Conservation (phyloP, 2,113 vertebrate genomes). For the Rallus limicola region DNA sequence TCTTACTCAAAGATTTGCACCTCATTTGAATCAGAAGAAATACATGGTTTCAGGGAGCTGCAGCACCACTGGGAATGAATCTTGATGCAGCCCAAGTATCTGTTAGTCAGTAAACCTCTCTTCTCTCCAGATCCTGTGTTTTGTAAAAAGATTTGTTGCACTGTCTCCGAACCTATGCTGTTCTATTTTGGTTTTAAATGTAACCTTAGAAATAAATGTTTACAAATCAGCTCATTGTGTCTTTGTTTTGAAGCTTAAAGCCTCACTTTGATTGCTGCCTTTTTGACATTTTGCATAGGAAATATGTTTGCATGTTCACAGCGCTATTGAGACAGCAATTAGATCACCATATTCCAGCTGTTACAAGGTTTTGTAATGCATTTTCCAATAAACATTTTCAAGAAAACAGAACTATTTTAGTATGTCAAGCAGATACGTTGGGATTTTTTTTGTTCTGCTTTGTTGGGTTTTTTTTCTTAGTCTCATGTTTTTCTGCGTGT, state of each 20-base stretch:
- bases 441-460: background rate
- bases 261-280: slow-evolving; percentile 79
- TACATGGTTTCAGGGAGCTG: background rate
- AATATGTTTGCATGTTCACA: slow-evolving; percentile 76
- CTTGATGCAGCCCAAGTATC: background rate
- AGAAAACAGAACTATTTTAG: slow-evolving; percentile 64
- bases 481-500: background rate
- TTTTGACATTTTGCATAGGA: slow-evolving; percentile 82
- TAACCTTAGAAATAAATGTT: slow-evolving; percentile 78
- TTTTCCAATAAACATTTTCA: slow-evolving; percentile 75
- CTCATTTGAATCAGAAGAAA: background rate
- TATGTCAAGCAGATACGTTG: slow-evolving; percentile 51
- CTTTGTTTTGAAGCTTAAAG: slow-evolving; percentile 79
- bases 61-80: background rate
- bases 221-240: slow-evolving; percentile 80
- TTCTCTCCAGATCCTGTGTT: slow-evolving; percentile 10
- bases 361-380: slow-evolving; percentile 73
- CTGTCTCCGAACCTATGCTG: slow-evolving; percentile 47
- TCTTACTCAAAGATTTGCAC: background rate
- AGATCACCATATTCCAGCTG: slow-evolving; percentile 81
- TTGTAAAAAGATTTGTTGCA: slow-evolving; percentile 46
- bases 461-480: background rate
- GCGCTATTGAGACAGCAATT: slow-evolving; percentile 78
- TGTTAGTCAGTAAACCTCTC: background rate
- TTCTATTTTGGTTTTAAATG: slow-evolving; percentile 69